Evolutionary conservation across 2,113 vertebrate species (phyloP).

Genomic region (Pollachius pollachius): DNA sequence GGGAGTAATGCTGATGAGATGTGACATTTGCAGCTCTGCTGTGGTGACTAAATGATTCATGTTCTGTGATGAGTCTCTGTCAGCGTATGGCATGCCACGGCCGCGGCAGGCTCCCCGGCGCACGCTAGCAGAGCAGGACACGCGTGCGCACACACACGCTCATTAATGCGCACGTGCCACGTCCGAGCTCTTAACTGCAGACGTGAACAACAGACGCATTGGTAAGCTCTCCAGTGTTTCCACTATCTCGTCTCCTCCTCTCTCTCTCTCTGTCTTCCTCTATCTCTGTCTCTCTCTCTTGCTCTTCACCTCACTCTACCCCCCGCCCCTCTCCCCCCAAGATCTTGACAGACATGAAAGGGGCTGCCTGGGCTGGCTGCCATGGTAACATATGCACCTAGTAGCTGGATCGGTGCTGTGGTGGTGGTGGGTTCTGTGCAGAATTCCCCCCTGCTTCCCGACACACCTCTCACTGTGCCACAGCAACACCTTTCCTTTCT

Average conservation of each 20-base stretch:
- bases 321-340: conserved; percentile 36
- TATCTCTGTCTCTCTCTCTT: conserved; percentile 9
- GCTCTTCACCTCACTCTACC: background rate
- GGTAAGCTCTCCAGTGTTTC: conserved; percentile 31
- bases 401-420: conserved; percentile 48
- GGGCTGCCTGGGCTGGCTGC: conserved; percentile 65
- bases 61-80: conserved; percentile 67
- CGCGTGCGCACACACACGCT: background rate
- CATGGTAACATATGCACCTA: conserved; percentile 79
- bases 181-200: conserved; percentile 42
- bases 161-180: conserved; percentile 12
- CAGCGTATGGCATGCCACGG: conserved; percentile 42
- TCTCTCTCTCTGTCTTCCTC: background rate
- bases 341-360: conserved; percentile 69
- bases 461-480: conserved; percentile 14
- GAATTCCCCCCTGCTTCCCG: conserved; percentile 45
- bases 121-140: conserved; percentile 33
- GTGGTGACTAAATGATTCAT: conserved; percentile 77
- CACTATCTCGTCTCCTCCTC: background rate
- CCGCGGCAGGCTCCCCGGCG: conserved; percentile 9
- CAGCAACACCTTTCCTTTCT: conserved; percentile 55
- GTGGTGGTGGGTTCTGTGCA: conserved; percentile 38
- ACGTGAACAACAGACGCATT: conserved; percentile 11
- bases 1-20: conserved; percentile 61
- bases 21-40: conserved; percentile 73